phyloP scores from a whole-genome alignment of 2,888 invertebrate species.

The Chouioia cunea region DNA sequence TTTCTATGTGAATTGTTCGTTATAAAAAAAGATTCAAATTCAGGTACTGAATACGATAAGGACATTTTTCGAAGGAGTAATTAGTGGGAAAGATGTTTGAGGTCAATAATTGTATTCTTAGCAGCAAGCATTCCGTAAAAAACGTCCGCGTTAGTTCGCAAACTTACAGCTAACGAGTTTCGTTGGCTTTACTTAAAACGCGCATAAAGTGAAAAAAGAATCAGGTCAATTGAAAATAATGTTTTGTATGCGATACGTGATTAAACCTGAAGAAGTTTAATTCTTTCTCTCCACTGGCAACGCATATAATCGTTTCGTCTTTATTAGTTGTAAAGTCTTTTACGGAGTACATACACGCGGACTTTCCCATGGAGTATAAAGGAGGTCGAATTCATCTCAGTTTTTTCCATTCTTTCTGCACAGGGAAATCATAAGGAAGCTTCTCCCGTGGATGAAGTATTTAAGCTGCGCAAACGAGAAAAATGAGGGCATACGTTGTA shows the following conservation, averaged over 20 bases:
- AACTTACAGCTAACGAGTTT: no score
- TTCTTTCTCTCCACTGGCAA: slow-evolving; percentile 2
- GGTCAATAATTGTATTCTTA: no score
- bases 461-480: slow-evolving; percentile 10
- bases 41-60: no score
- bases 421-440: slow-evolving; percentile 25
- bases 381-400: slow-evolving; percentile 35
- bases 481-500: slow-evolving; percentile 2
- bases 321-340: slow-evolving; percentile 45
- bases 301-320: slow-evolving; percentile 25
- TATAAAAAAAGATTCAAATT: no score
- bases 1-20: no score
- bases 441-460: neutral
- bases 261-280: slow-evolving; percentile 14
- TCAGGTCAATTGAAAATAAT: slow-evolving; percentile 28
- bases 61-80: no score
- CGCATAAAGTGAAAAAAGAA: neutral
- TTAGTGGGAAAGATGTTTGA: no score
- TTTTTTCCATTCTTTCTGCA: neutral
- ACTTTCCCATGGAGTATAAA: slow-evolving; percentile 41
- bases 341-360: slow-evolving; percentile 30
- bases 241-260: neutral
- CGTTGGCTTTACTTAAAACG: no score
- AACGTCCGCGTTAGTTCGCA: no score
- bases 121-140: no score